Percentiles rank a stretch among this genome's conserved stretches.
Conservation (phyloP, 2,888 invertebrate genomes). For the Xylophagus ater region DNA sequence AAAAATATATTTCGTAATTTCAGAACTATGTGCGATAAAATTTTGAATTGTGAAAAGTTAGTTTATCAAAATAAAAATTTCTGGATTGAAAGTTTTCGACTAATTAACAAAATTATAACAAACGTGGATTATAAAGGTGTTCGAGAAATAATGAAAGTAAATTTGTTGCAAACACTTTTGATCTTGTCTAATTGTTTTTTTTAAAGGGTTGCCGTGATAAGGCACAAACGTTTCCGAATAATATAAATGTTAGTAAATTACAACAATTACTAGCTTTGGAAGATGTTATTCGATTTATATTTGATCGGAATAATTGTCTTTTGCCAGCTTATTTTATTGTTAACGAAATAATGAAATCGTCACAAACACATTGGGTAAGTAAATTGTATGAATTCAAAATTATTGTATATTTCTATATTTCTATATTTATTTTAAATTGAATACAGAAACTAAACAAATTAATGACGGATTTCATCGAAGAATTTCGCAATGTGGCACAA, state of each 20-base stretch:
- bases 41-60: constrained; percentile 75
- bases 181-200: constrained; percentile 19
- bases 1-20: constrained; percentile 7
- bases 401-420: background rate
- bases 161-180: background rate
- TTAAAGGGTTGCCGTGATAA: constrained; percentile 74
- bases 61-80: constrained; percentile 68
- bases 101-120: constrained; percentile 75
- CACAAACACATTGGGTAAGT: constrained; percentile 71
- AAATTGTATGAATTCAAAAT: background rate
- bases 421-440: constrained; percentile 3
- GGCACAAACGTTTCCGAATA: constrained; percentile 67
- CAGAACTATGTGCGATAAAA: constrained; percentile 76
- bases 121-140: constrained; percentile 94
- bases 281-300: constrained; percentile 75
- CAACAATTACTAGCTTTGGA: constrained; percentile 73
- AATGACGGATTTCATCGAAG: constrained; percentile 81
- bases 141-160: constrained; percentile 79
- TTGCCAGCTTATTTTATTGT: constrained; percentile 91
- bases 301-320: constrained; percentile 83
- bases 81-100: constrained; percentile 80
- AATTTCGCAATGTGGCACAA: constrained; percentile 86
- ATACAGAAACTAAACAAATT: constrained; percentile 71
- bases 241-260: constrained; percentile 66
- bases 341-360: constrained; percentile 79